A percentile compares a stretch with the other conserved stretches of the same genome.
Conservation (phyloP, 35 echinoderm and acorn worm species). For the Apostichopus californicus region DNA sequence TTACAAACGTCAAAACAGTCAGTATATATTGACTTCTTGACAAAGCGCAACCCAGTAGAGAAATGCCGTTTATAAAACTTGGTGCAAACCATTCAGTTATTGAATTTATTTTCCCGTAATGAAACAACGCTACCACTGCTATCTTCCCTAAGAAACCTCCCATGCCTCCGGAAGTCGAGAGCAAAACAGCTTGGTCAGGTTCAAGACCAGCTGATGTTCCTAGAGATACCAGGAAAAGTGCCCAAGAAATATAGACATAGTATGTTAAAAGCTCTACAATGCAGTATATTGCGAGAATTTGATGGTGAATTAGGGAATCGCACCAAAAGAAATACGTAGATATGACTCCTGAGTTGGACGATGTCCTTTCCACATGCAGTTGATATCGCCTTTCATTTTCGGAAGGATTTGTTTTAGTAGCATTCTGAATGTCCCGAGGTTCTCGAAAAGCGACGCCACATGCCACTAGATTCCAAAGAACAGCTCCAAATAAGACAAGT, state of each 20-base stretch:
- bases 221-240: constrained; percentile 13
- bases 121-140: not conserved
- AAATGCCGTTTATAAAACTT: not conserved
- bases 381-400: no score
- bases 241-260: not conserved
- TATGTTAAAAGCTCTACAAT: not conserved
- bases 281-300: no score
- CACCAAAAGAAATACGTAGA: no score
- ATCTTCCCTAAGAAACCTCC: not conserved
- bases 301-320: no score
- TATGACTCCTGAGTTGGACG: no score
- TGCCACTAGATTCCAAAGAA: not conserved
- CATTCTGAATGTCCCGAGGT: no score
- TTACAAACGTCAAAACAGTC: not conserved
- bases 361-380: no score
- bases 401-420: no score
- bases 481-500: not conserved
- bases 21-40: not conserved
- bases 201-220: not conserved
- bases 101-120: not conserved
- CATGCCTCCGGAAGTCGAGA: not conserved
- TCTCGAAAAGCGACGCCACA: not conserved
- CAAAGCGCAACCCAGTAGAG: not conserved
- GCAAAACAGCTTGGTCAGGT: not conserved
- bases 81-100: not conserved